These are phyloP conservation scores for Tupaia chinensis DNA, from an alignment of 2,113 vertebrate genomes.

Conservation along the genomic window DNA sequence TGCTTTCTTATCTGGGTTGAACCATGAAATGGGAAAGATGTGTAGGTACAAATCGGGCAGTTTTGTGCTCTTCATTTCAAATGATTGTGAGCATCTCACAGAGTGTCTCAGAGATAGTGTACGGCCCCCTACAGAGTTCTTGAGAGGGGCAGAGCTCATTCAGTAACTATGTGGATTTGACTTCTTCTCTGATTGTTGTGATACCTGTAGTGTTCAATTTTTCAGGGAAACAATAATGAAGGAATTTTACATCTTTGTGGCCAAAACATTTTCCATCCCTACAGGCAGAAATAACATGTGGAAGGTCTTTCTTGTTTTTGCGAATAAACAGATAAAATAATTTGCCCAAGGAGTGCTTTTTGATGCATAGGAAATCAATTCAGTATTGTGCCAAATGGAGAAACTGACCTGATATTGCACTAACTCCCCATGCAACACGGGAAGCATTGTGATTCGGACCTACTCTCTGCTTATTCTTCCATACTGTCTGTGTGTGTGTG, in stretches of 20 bases:
- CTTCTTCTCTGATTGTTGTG: neutral
- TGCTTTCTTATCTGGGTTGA: too few species aligned
- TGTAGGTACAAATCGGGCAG: neutral
- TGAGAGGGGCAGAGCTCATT: neutral
- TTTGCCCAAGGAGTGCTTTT: neutral
- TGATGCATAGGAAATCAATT: constrained; percentile 11
- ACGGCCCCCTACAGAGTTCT: neutral
- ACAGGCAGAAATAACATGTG: neutral
- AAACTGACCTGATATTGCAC: neutral
- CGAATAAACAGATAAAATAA: constrained; percentile 45
- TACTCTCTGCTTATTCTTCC: neutral
- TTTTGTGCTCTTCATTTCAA: constrained; percentile 36
- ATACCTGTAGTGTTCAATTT: constrained; percentile 56
- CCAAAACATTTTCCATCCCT: constrained; percentile 11
- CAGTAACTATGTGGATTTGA: neutral
- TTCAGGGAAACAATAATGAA: neutral
- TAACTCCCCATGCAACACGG: neutral
- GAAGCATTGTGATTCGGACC: neutral
- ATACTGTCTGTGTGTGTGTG: neutral
- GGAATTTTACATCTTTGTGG: neutral
- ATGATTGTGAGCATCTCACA: constrained; percentile 3
- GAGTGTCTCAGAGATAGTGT: neutral
- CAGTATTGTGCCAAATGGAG: constrained; percentile 16
- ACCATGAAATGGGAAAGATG: constrained; percentile 43
- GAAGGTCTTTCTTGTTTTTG: constrained; percentile 46